Base-by-base conservation (phyloP, 2,797 vertebrate species). In the Mus caroli region DNA sequence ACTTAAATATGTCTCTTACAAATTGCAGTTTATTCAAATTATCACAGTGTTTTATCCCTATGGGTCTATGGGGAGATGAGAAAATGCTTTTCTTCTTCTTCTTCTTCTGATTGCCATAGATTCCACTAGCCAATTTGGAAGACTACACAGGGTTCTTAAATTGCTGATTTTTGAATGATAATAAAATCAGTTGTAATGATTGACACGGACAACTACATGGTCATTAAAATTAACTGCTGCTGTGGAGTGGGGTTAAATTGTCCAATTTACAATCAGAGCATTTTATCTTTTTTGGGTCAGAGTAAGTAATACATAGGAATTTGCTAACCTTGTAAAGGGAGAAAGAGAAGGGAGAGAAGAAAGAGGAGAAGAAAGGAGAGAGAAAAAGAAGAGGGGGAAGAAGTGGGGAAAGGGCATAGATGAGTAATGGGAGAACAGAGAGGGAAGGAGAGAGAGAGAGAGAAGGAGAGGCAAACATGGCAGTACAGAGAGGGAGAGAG, bases 11-110 rank as follows among this genome's bases (percentile, higher is more conserved):
- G 40, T 75, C 69, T 56, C 73, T 37, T 67, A 90, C 14, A 92
- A 87, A 90, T 78, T 79, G 37, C 19, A 87, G 62, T 92, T 92
- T 17, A 92, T 31, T 95, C 93, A 67, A 77, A 64, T 92, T 14
- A 90, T 28, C 10, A 67, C 37, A 73, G 28, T 52, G 67, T 56
- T 10, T 95, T 92, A 86, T 92, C 46, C 12, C 85, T 4, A 34
- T 75, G 46, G 84, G 19, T 52, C 37, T 64, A 71, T 52, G 54
- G 54, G 46, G 22, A 22, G 75, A 34, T 90, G 43, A 83, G 82
- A 83, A 90, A 87, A 34, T 60, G 64, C 24, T 37, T 94, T 97
- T 93, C 3, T 52, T n/a, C 11, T 67, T 54, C 10, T 67, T 54
- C 3, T 52, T 52, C 9, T 54, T 52, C 37, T 56, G 22, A 88